These are phyloP conservation scores for Vanessa atalanta DNA, from an alignment of 1,140 invertebrate species.

Conservation along the genomic window DNA sequence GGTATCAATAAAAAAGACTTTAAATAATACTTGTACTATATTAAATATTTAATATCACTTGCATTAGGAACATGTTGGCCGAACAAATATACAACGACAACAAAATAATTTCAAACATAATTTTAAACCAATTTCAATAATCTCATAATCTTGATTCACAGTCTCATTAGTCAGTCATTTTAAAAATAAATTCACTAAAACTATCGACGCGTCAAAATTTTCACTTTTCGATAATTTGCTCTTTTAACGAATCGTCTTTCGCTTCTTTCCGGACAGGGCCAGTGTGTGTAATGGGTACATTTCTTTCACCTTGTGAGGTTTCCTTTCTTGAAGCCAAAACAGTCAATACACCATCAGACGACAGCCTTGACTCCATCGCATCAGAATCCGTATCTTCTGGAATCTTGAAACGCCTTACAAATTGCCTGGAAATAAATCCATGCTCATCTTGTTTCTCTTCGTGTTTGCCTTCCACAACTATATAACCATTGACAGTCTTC, in stretches of 20 bases:
- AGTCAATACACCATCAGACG: constrained; percentile 88
- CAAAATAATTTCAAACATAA: not conserved
- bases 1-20: not conserved
- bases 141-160: constrained; percentile 9
- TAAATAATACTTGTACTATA: not conserved
- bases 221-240: constrained; percentile 23
- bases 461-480: constrained; percentile 88
- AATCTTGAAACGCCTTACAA: constrained; percentile 85
- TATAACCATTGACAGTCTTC: constrained; percentile 86
- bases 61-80: not conserved
- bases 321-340: constrained; percentile 82
- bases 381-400: constrained; percentile 86
- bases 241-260: constrained; percentile 34
- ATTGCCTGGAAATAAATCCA: constrained; percentile 88
- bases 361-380: constrained; percentile 85
- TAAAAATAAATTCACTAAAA: constrained; percentile 12
- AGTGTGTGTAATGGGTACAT: constrained; percentile 65
- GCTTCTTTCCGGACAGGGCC: constrained; percentile 62
- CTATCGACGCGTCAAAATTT: not conserved
- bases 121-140: constrained; percentile 3
- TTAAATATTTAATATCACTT: constrained; percentile 5
- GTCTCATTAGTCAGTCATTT: constrained; percentile 32
- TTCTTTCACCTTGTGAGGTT: constrained; percentile 59
- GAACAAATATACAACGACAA: not conserved
- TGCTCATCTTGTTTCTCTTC: constrained; percentile 89